Evolutionary conservation across 1,140 invertebrate species (phyloP).

Genomic region (Scaptomyza hsui): DNA sequence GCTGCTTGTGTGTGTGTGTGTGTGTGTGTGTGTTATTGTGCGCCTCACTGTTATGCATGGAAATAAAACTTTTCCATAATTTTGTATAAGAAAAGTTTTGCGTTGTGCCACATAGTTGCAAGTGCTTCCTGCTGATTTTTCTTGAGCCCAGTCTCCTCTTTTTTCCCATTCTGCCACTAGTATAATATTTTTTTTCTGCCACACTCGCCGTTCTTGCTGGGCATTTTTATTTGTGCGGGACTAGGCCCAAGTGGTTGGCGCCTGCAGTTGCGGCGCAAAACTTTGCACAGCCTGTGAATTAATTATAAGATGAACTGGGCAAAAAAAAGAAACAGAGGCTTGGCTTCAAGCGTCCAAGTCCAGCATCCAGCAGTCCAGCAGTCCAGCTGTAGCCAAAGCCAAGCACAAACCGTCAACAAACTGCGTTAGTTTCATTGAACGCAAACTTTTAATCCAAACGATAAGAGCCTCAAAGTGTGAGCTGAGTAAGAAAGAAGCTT

Average conservation of each 20-base stretch:
- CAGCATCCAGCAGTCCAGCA: neutral
- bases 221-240: constrained; percentile 53
- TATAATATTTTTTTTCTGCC: constrained; percentile 1
- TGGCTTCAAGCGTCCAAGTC: neutral
- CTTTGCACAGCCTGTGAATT: constrained; percentile 77
- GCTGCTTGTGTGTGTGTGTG: constrained; percentile 16
- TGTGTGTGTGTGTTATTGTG: constrained; percentile 24
- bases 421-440: constrained; percentile 45
- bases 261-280: constrained; percentile 64
- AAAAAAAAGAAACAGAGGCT: constrained; percentile 59
- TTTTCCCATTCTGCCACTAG: constrained; percentile 7
- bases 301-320: constrained; percentile 80
- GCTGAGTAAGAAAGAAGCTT: neutral
- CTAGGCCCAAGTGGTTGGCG: constrained; percentile 67
- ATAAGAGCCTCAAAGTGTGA: constrained; percentile 14
- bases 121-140: constrained; percentile 71
- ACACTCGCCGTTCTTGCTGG: constrained; percentile 2
- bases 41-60: constrained; percentile 67
- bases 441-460: constrained; percentile 50
- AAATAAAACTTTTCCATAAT: constrained; percentile 81
- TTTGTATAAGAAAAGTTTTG: constrained; percentile 81
- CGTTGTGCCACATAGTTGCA: constrained; percentile 75
- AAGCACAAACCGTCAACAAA: constrained; percentile 20
- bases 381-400: constrained; percentile 58
- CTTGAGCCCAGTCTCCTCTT: constrained; percentile 35